Percentiles rank a stretch among this genome's conserved stretches.
These are phyloP conservation scores for Acanthosoma haemorrhoidale DNA, from an alignment of 2,888 invertebrate genomes.

Conservation along the genomic window DNA sequence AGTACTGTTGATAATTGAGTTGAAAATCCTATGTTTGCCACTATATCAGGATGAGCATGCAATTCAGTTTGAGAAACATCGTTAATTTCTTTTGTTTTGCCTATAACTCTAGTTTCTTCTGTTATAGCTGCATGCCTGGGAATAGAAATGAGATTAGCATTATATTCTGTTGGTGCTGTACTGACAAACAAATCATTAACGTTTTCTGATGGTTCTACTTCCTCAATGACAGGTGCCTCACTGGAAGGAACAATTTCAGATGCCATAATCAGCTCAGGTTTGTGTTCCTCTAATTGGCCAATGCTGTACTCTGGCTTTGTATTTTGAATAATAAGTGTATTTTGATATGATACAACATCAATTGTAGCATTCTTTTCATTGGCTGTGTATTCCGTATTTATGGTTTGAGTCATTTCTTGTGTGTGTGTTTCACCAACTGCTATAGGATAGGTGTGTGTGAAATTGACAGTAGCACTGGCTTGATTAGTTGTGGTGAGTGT, in stretches of 20 bases:
- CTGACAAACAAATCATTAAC: conserved; percentile 34
- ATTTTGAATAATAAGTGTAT: conserved; percentile 33
- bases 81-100: conserved; percentile 32
- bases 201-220: conserved; percentile 32
- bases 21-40: conserved; percentile 31
- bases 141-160: conserved; percentile 32
- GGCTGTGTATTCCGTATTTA: conserved; percentile 30
- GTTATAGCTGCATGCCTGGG: conserved; percentile 34
- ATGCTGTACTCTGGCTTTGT: conserved; percentile 29
- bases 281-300: conserved; percentile 30
- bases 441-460: conserved; percentile 34
- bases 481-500: conserved; percentile 15
- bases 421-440: conserved; percentile 36
- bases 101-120: conserved; percentile 33
- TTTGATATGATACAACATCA: conserved; percentile 33
- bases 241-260: conserved; percentile 30
- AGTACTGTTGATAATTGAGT: conserved; percentile 25
- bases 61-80: conserved; percentile 6
- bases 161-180: conserved; percentile 31
- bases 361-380: conserved; percentile 32
- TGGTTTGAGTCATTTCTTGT: conserved; percentile 33
- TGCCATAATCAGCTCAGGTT: conserved; percentile 25
- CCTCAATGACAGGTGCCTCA: conserved; percentile 34
- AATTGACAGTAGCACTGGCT: conserved; percentile 32
- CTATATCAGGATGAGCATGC: conserved; percentile 32